Percentiles rank a stretch among this genome's conserved stretches.
Conservation (phyloP, 1,140 invertebrate species). For the Orchestia grillus region DNA sequence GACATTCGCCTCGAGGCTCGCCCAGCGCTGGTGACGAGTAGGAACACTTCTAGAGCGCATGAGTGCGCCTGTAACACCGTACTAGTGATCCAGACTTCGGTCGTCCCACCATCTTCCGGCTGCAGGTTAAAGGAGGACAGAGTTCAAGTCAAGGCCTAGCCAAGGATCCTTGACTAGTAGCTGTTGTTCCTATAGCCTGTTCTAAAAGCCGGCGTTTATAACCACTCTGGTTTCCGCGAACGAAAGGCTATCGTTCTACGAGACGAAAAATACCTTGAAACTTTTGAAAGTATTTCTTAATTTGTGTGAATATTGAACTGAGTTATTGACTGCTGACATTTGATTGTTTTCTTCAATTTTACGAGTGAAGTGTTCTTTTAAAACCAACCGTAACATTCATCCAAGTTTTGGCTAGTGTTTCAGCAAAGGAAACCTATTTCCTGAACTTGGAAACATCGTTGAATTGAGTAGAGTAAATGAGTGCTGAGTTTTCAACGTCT, state of each 20-base stretch:
- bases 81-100: background rate
- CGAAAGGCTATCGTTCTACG: background rate
- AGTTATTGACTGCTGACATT: background rate
- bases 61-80: background rate
- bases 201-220: background rate
- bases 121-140: conserved; percentile 37
- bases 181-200: conserved; percentile 30
- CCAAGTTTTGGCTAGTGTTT: background rate
- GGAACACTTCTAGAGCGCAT: background rate
- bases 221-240: background rate
- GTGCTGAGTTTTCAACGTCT: background rate
- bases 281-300: background rate
- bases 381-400: background rate
- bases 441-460: background rate
- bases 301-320: background rate
- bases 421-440: background rate
- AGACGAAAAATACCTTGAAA: background rate
- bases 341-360: background rate
- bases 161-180: conserved; percentile 41
- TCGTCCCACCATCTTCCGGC: conserved; percentile 4
- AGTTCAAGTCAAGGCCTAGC: conserved; percentile 23
- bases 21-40: background rate
- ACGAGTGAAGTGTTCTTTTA: background rate
- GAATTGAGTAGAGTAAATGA: background rate
- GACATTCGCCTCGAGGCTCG: background rate